These are phyloP conservation scores for Neopipo cinnamomea DNA, from an alignment of 2,113 vertebrate species.

Conservation along the genomic window DNA sequence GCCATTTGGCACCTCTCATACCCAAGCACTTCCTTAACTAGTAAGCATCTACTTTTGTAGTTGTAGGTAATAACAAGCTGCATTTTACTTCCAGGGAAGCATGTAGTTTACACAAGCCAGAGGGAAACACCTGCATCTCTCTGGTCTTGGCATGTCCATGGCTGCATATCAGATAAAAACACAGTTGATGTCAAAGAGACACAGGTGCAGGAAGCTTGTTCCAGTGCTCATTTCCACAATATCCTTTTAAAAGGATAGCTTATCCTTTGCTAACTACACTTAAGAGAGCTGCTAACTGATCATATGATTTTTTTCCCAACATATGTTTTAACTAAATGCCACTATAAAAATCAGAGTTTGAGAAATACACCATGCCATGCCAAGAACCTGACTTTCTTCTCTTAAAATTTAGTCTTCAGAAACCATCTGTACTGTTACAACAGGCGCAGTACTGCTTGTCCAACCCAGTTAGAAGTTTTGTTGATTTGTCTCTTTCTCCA, in stretches of 20 bases:
- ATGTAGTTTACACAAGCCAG: slow-evolving; percentile 31
- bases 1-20: background rate
- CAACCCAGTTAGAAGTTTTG: background rate
- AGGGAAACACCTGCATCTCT: slow-evolving; percentile 70
- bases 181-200: slow-evolving; percentile 30
- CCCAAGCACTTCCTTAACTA: background rate
- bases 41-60: background rate
- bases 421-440: background rate
- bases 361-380: background rate
- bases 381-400: background rate
- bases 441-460: background rate
- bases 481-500: background rate
- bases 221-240: slow-evolving; percentile 27
- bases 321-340: slow-evolving; percentile 16
- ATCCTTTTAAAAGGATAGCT: slow-evolving; percentile 56
- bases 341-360: slow-evolving; percentile 29
- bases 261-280: background rate
- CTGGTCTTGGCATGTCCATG: background rate
- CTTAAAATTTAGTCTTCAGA: slow-evolving; percentile 1
- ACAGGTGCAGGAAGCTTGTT: slow-evolving; percentile 63
- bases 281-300: slow-evolving; percentile 22
- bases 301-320: background rate
- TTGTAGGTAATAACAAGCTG: background rate
- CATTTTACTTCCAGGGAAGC: slow-evolving; percentile 35
- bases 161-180: slow-evolving; percentile 46